Conservation (phyloP, 2,113 vertebrate genomes). For the Vulpes vulpes region DNA sequence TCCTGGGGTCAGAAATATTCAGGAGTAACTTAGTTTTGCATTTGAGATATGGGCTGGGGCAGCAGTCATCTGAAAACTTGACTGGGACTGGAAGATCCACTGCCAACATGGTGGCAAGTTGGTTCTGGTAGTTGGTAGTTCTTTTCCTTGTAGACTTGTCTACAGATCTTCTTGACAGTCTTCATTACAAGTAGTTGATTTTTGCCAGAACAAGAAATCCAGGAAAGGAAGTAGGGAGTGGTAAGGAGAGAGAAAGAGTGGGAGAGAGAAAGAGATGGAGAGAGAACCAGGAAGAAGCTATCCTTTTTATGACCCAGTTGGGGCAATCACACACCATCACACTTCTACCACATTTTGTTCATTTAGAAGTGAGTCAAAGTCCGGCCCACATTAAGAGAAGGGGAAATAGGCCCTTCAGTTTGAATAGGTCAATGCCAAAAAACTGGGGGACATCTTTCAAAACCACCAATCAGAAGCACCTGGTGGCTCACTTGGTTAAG, state of each 20-base stretch:
- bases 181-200: neutral
- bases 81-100: neutral
- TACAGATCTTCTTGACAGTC: neutral
- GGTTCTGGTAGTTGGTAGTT: neutral
- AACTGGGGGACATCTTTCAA: neutral
- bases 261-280: neutral
- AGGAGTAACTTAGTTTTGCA: neutral
- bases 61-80: neutral
- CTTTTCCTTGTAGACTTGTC: neutral
- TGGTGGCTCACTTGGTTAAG: too few relatives aligned
- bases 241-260: too few relatives aligned
- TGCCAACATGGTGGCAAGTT: neutral
- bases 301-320: neutral
- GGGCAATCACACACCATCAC: neutral
- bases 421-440: neutral
- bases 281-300: neutral
- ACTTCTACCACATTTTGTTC: neutral
- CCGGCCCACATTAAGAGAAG: neutral
- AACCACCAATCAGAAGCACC: neutral
- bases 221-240: neutral
- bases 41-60: neutral
- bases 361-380: constrained; percentile 11
- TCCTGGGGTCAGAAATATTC: constrained; percentile 15
- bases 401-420: neutral
- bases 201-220: neutral